Conservation (phyloP, 1,140 invertebrate genomes). For the Drosophila takahashii region DNA sequence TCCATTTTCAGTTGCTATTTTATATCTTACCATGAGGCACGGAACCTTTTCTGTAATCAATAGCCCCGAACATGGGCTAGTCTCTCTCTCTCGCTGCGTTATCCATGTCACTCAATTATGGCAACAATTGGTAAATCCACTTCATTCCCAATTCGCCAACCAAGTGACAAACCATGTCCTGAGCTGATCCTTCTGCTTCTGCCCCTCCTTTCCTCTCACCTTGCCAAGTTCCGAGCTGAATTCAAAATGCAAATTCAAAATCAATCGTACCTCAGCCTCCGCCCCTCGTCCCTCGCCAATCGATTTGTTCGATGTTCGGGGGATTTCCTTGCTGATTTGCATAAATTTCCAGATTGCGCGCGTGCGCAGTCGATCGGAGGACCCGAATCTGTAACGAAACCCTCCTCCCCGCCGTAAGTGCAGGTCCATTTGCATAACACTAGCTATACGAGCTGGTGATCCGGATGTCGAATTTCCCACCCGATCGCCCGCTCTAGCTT, state of each 20-base stretch:
- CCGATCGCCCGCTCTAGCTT: slow-evolving; percentile 32
- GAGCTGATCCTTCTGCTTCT: not conserved
- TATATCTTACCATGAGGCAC: slow-evolving; percentile 41
- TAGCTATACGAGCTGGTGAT: slow-evolving; percentile 44
- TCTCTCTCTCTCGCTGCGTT: slow-evolving; percentile 26
- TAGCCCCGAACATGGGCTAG: slow-evolving; percentile 37
- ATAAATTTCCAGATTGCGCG: slow-evolving; percentile 69
- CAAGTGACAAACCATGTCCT: slow-evolving; percentile 55
- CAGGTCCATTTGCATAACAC: slow-evolving; percentile 84
- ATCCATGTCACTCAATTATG: slow-evolving; percentile 82
- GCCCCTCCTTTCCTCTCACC: not conserved
- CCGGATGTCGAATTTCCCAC: slow-evolving; percentile 33
- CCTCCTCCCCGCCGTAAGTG: slow-evolving; percentile 42
- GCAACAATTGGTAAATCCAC: slow-evolving; percentile 80
- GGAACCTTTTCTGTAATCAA: slow-evolving; percentile 81
- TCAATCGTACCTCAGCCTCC: slow-evolving; percentile 35
- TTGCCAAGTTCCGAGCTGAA: slow-evolving; percentile 1
- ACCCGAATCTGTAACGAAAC: slow-evolving; percentile 19
- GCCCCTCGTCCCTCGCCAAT: slow-evolving; percentile 44
- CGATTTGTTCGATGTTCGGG: slow-evolving; percentile 58
- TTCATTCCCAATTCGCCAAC: slow-evolving; percentile 67
- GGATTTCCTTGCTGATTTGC: slow-evolving; percentile 64
- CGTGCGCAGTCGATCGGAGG: slow-evolving; percentile 54
- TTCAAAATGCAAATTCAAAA: slow-evolving; percentile 44
- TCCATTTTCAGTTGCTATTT: slow-evolving; percentile 58